Base-by-base conservation (phyloP, 2,888 invertebrate species). In the Coleophora deauratella region DNA sequence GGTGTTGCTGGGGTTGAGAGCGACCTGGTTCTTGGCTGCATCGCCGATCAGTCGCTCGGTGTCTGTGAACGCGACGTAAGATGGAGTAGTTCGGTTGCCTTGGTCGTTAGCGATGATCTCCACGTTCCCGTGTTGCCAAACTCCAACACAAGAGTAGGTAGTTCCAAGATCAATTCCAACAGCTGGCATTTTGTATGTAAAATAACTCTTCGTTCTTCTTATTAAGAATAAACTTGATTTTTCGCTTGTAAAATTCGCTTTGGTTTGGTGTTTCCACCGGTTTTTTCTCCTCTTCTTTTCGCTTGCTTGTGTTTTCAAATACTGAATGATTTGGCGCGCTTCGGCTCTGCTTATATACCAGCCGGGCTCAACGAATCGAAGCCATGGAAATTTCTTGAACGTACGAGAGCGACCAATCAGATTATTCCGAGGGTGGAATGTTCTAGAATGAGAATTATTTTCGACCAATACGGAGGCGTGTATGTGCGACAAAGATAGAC, bases 101-200 rank as follows among this genome's bases (percentile, higher is more conserved):
- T 95, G 94, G 68, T 95, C 94, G 67, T 96, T 96, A 43, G 95
- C 93, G 65, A 95, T 94, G 66, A 93, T 93, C 68, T 93, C 93
- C 46, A 93, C 93, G 70, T 92, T 91, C 44, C 91, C 91, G 63
- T 93, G 90, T 66, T 93, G 92, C 89, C 92, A 94, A n/a, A 94
- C 93, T 56, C 93, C 94, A 36, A 94, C 93, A 65, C 93, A 93
- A 30, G 94, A 95, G 73, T 94, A 95, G 7, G 95, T 96, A 31
- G 95, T 96, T 57, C 95, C 96, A 66, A 96, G 87, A 87, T 96
- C 78, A 51, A 79, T 81, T 73, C 79, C 80, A 37, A 80, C 68
- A 49, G 79, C 78, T 67, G 78, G 76, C 81, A 79, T 81, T 60
- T 62, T 40, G 31, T 49, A 21, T 21, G 21, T 21, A 21, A 6